Conservation (phyloP, 1,140 invertebrate species). For the Temnothorax curvispinosus region DNA sequence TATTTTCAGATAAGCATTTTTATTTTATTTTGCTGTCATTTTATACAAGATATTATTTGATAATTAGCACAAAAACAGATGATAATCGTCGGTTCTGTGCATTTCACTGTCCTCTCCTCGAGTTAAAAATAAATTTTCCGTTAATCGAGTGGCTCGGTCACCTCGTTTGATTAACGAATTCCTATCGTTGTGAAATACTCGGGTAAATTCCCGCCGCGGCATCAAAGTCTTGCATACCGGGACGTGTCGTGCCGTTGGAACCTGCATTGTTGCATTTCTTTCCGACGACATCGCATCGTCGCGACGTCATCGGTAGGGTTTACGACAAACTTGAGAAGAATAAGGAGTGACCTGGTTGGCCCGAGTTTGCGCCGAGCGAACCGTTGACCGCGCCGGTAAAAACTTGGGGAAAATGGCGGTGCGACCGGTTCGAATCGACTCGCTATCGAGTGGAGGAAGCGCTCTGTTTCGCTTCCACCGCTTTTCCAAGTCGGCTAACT, state of each 20-base stretch:
- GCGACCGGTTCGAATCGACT: slow-evolving; percentile 76
- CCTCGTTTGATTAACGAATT: slow-evolving; percentile 44
- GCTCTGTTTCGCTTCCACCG: slow-evolving; percentile 29
- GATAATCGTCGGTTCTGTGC: background rate
- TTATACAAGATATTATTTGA: background rate
- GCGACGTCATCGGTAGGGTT: background rate
- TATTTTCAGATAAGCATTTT: background rate
- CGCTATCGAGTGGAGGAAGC: slow-evolving; percentile 70
- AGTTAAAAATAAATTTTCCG: background rate
- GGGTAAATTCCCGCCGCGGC: slow-evolving; percentile 13
- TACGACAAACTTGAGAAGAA: slow-evolving; percentile 47
- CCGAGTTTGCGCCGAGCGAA: slow-evolving; percentile 48
- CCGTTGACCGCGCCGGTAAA: slow-evolving; percentile 68
- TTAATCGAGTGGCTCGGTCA: slow-evolving; percentile 21
- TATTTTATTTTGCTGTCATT: background rate
- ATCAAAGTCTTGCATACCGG: slow-evolving; percentile 17
- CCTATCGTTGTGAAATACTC: background rate
- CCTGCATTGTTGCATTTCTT: slow-evolving; percentile 25
- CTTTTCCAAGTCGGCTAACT: slow-evolving; percentile 43
- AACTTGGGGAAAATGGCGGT: slow-evolving; percentile 73
- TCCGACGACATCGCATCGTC: background rate
- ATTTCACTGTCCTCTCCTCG: background rate
- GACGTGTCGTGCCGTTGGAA: background rate
- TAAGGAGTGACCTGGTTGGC: slow-evolving; percentile 69
- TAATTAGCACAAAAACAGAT: background rate